Evolutionary conservation across 2,888 invertebrate genomes (phyloP), one percentile per base, ranked within the genome.

Genomic region (Blastobasis lacticolella): DNA sequence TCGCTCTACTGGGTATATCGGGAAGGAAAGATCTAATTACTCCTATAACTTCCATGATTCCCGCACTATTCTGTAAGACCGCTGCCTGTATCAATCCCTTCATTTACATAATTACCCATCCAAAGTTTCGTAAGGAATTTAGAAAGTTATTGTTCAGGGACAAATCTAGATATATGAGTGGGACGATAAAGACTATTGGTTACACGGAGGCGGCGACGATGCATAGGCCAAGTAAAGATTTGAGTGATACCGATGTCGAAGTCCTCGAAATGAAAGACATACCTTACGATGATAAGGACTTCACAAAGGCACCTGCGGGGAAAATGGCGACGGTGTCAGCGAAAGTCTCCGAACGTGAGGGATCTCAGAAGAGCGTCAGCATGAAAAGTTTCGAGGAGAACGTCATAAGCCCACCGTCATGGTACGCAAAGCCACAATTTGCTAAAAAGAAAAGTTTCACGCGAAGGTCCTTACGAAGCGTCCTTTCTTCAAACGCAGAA

Each of bases 1-100:
- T 95, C 0, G 91, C 95, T 9, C 86, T 95, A 38, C 71, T 95
- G 36, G 95, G 95, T 0, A 91, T 94, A 60, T 91, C 91, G 56
- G 92, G 92, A 4, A 81, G 90, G 62, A 90, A 91, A 56, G 76
- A 91, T 37, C 73, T 91, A 9, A 88, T 95, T 43, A 91, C 93
- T 0, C 95, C 95, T 0, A 67, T 92, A 40, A 78, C 89, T 5
- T 94, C 94, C 0, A 94, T 94, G 93, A 85, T 94, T 42, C 95
- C 94, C 0, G 94, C 94, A 0, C 77, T 94, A 56, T 94, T 94
- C 73, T 94, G 94, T 72, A 96, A 96, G 77, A 91, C 92, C 0
- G 94, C 95, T 0, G 94, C 94, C 43, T 94, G 94, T 69, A 89
- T 94, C 54, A 94, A 96, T 79, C 95, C 95, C 0, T 94, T 94